A percentile compares a stretch with the other conserved stretches of the same genome.
These are phyloP conservation scores for Lepidurus couesii DNA, from an alignment of 1,140 invertebrate species.

Conservation along the genomic window DNA sequence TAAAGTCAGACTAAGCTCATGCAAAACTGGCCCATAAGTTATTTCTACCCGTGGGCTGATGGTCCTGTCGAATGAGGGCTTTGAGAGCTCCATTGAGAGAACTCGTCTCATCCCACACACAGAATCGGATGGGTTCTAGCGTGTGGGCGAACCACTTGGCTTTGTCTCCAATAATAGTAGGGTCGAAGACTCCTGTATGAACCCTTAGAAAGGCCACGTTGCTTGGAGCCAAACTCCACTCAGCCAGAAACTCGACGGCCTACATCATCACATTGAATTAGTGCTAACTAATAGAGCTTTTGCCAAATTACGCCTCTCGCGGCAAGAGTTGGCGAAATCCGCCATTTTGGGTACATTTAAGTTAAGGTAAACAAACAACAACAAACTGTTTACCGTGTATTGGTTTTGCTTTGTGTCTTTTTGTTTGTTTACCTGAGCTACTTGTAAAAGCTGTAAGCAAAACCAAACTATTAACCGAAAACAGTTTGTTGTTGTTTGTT, in stretches of 20 bases:
- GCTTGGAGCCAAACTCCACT: conserved; percentile 93
- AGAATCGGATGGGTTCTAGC: conserved; percentile 83
- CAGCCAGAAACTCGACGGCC: conserved; percentile 96
- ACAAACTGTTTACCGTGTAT: too few relatives aligned
- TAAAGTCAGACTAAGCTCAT: neutral
- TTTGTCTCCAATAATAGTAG: conserved; percentile 92
- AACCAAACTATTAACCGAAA: too few relatives aligned
- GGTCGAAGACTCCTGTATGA: conserved; percentile 93
- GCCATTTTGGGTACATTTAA: too few relatives aligned
- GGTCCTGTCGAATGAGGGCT: conserved; percentile 66
- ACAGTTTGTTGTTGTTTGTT: too few relatives aligned
- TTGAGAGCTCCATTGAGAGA: conserved; percentile 69
- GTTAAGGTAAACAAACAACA: too few relatives aligned
- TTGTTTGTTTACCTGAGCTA: too few relatives aligned
- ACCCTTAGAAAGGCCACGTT: conserved; percentile 96
- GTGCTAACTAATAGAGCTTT: too few relatives aligned
- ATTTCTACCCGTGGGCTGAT: conserved; percentile 62
- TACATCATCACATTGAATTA: conserved; percentile 42
- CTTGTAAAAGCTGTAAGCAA: too few relatives aligned
- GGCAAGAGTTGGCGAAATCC: too few relatives aligned
- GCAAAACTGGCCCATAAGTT: conserved; percentile 21
- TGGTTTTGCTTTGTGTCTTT: too few relatives aligned
- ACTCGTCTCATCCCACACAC: conserved; percentile 82
- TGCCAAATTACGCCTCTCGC: too few relatives aligned
- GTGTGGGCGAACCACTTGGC: conserved; percentile 85